A percentile compares a stretch with the other conserved stretches of the same genome.
These are phyloP conservation scores for Semicossyphus pulcher DNA, from an alignment of 2,113 vertebrate species.

Conservation along the genomic window DNA sequence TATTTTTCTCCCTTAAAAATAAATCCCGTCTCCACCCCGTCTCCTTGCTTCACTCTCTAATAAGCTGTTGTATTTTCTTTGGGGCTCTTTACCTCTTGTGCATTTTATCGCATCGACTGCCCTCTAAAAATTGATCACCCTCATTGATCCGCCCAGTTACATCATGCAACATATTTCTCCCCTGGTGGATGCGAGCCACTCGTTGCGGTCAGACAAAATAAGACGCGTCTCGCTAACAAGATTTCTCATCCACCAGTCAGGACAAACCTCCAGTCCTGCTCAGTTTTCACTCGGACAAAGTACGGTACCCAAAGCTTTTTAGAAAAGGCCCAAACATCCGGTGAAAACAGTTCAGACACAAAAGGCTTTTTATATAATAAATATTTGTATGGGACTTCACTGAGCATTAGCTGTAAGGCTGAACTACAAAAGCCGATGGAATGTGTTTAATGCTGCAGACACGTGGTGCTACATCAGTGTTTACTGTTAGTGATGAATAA, in stretches of 20 bases:
- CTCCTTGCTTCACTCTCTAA: no score
- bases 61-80: no score
- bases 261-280: neutral
- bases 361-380: constrained; percentile 16
- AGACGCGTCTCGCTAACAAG: neutral
- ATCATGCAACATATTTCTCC: neutral
- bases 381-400: neutral
- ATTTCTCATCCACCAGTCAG: neutral
- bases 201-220: constrained; percentile 5
- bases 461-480: constrained; percentile 13
- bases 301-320: neutral
- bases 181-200: neutral
- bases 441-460: constrained; percentile 21
- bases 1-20: no score
- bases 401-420: neutral
- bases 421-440: neutral
- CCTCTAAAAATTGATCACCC: neutral
- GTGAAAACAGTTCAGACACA: neutral
- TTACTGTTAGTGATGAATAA: constrained; percentile 34
- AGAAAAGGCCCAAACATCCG: neutral
- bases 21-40: no score
- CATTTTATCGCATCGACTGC: neutral
- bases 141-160: constrained; percentile 20
- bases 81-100: neutral
- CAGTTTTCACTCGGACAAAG: neutral